Base-by-base conservation (phyloP, 2,888 invertebrate species). In the Leucophenga maculata region DNA sequence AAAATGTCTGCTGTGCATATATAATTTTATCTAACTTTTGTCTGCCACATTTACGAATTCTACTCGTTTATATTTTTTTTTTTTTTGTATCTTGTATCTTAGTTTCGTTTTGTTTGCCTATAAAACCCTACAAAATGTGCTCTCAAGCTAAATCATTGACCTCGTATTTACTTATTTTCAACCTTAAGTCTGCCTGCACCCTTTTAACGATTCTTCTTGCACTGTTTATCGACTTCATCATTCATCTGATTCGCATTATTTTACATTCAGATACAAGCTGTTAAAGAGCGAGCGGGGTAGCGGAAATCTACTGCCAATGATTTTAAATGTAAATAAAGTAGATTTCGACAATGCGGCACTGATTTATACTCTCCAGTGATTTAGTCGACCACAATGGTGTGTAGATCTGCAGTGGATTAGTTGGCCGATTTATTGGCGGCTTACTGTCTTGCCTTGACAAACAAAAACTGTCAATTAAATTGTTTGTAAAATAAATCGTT, bases 1-100 rank as follows among this genome's bases (percentile, higher is more conserved):
- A 57, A 57, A 57, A 26, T 26, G 55, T 57, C 26, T 26, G 57
- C 57, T 57, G 3, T 57, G 57, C 57, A 57, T 57, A 57, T 57
- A 18, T 57, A 57, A 57, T 57, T 57, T 57, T 57, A 50, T 50
- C 50, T 50, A 18, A n/a, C 50, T 6, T 50, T 8, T 50, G 50
- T 50, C 50, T 50, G 50, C 50, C 8, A 46, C 46, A 14, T 50
- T 50, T n/a, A 18, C 50, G 6, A 50, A 54, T 54, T 13, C 22
- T 54, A 11, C 9, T 57, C 18, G 16, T 57, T 31, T 31, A n/a
- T 22, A 31, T 13, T 26, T 0, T 26, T 57, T 14, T 52, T 55
- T 20, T 22, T 22, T 22, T 55, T 55, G 57, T 26, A 14, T 57
- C n/a, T 26, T 26, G 13, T 57, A 6, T 55, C 8, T 31, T 31